Evolutionary conservation across 1,140 invertebrate species (phyloP).

Genomic region (Drosophila pectinifera): DNA sequence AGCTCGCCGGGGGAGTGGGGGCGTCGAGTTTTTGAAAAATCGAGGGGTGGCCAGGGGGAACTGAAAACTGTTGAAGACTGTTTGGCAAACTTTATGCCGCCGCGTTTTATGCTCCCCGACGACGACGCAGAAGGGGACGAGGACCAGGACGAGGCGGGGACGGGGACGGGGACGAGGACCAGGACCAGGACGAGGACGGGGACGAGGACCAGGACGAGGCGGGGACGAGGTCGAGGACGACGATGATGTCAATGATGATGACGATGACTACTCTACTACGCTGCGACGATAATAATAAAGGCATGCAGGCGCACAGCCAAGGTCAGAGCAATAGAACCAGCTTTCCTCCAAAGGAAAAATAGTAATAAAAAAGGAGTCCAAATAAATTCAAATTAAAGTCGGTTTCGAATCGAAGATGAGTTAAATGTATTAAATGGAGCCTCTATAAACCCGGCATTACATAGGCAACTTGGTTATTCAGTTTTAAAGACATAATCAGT

Average conservation of each 20-base stretch:
- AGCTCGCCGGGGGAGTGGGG: slow-evolving; percentile 15
- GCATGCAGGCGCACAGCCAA: background rate
- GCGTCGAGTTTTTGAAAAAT: slow-evolving; percentile 16
- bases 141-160: background rate
- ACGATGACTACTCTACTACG: slow-evolving; percentile 18
- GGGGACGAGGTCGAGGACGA: background rate
- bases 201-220: slow-evolving; percentile 2
- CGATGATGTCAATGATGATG: slow-evolving; percentile 18
- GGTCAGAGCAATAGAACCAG: too few species aligned
- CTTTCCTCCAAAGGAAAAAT: background rate
- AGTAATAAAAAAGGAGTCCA: background rate
- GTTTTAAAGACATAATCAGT: too few species aligned
- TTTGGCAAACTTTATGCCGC: slow-evolving; percentile 48
- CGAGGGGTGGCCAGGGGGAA: background rate
- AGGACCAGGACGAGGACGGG: slow-evolving; percentile 19
- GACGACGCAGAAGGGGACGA: background rate
- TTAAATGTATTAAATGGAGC: too few species aligned
- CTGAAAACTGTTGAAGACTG: slow-evolving; percentile 27
- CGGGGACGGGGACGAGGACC: background rate
- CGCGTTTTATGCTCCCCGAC: slow-evolving; percentile 51
- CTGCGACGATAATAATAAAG: slow-evolving; percentile 53
- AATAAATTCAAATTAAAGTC: background rate
- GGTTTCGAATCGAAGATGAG: too few species aligned
- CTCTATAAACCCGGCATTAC: too few species aligned
- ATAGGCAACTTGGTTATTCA: too few species aligned